Conservation (phyloP, 2,113 vertebrate genomes). For the Etheostoma spectabile region DNA sequence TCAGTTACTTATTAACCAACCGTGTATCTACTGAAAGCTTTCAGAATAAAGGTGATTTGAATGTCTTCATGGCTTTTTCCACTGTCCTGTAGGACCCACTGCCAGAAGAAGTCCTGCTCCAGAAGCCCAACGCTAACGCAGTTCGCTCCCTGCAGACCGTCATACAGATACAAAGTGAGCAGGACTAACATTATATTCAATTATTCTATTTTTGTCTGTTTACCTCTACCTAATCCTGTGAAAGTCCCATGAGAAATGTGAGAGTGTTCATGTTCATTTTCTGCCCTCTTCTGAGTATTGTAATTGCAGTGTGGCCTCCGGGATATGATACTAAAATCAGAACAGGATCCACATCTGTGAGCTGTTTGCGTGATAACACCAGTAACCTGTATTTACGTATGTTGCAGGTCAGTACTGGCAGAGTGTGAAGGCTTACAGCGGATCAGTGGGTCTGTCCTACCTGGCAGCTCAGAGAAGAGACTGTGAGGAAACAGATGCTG, state of each 20-base stretch:
- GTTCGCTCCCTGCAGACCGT: constrained; percentile 91
- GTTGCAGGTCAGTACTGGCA: constrained; percentile 93
- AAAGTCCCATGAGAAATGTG: not conserved
- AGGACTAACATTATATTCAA: not conserved
- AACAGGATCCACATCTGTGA: not conserved
- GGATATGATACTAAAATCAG: not conserved
- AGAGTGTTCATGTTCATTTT: not conserved
- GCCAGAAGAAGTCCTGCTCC: constrained; percentile 88
- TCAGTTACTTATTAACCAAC: not conserved
- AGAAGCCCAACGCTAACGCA: constrained; percentile 90
- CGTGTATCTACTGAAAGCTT: not conserved
- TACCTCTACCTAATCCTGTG: not conserved
- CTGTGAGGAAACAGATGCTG: constrained; percentile 92
- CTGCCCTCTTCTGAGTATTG: not conserved
- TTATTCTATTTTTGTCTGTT: not conserved
- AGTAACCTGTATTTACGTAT: constrained; percentile 13
- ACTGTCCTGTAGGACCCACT: constrained; percentile 83
- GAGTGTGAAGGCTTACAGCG: constrained; percentile 85
- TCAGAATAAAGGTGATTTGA: not conserved
- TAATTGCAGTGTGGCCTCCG: not conserved
- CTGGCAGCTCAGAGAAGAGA: constrained; percentile 88
- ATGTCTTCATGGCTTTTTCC: not conserved
- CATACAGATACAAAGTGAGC: constrained; percentile 94
- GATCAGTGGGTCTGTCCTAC: constrained; percentile 87
- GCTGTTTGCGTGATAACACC: not conserved